Evolutionary conservation across 2,797 vertebrate genomes (phyloP), one percentile per base, ranked within the genome.

Genomic region (Rhinophrynus dorsalis): DNA sequence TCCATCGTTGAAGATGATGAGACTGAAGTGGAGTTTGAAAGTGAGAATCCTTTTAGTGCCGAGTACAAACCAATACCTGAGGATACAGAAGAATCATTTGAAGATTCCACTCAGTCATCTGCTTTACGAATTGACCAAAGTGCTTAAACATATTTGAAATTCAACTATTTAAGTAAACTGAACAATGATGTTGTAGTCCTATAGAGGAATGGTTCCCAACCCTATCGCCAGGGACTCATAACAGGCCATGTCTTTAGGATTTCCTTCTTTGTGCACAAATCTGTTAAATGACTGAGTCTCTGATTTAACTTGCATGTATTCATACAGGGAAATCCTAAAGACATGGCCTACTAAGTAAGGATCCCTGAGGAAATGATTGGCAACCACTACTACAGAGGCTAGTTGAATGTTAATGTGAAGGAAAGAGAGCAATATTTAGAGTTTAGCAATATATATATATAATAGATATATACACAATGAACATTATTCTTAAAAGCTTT

Each of bases 71-170:
- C n/a, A 37, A 56, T 75, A 1, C 3, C 75, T 0, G 51, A 59
- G 0, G 85, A 84, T 3, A 51, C 5, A 0, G 86, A 88, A 32
- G 68, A 12, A 1, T 76, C 83, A 0, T 84, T 78, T 0, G 84
- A 86, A 75, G 83, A 87, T 37, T 57, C 68, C 0, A 65, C 35
- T 55, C 84, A 64, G 52, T 83, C 85, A 0, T 81, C 88, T 1
- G 78, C 86, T 69, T 81, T 89, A 21, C 88, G 76, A 13, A 76
- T 90, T 76, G 47, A 90, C 78, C 88, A 89, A 73, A 86, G 62
- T 0, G 75, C 77, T 0, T 90, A 62, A 78, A 59, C 29, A n/a
- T n/a, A n/a, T n/a, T n/a, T n/a, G n/a, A n/a, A n/a, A n/a, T n/a
- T n/a, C n/a, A n/a, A n/a, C n/a, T n/a, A n/a, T n/a, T n/a, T n/a